Evolutionary conservation across 1,140 invertebrate genomes (phyloP), one percentile per base, ranked within the genome.

Genomic region (Heterodera carotae): DNA sequence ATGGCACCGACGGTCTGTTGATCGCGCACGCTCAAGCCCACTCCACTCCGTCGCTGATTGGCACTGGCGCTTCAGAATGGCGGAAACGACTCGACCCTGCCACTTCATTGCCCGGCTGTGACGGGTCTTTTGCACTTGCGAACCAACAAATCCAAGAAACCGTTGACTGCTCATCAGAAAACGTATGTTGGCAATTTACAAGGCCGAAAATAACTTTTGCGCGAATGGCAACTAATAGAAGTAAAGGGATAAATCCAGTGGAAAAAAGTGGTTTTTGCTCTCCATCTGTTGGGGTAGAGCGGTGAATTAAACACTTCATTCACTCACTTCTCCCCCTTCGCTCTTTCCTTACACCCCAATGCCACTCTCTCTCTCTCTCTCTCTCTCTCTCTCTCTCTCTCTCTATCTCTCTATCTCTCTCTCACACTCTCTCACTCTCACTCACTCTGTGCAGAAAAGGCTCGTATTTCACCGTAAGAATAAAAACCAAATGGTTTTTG

Each of bases 1-100:
- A 22, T 2, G 48, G 22, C 48, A n/a, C 48, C 62, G 12, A 66
- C 25, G 27, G 62, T 22, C 64, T 74, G 12, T 36, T 74, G 59
- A 56, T 25, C 64, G 36, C 34, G 27, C 72, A 74, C 15, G 25
- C 31, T 25, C 72, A 74, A 10, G 56, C 72, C n/a, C 72, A 74
- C 27, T 74, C 72, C 25, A 74, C 53, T 1, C 72, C 72, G 7
- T 74, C 72, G 64, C 53, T 74, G n/a, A 62, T 64, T 18, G 48
- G 39, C 12, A 53, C 69, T 48, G 48, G 29, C 15, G 69, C 34
- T 56, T n/a, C 15, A 18, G 48, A 22, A 18, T 56, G 48, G 48
- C 15, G 48, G 48, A 56, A 56, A 56, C 48, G 22, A 2, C 48
- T 56, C 48, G 48, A 56, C 48, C 48, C 48, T 22, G 48, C 48